phyloP scores from a whole-genome alignment of 2,797 vertebrate species.

The Girardinus metallicus region DNA sequence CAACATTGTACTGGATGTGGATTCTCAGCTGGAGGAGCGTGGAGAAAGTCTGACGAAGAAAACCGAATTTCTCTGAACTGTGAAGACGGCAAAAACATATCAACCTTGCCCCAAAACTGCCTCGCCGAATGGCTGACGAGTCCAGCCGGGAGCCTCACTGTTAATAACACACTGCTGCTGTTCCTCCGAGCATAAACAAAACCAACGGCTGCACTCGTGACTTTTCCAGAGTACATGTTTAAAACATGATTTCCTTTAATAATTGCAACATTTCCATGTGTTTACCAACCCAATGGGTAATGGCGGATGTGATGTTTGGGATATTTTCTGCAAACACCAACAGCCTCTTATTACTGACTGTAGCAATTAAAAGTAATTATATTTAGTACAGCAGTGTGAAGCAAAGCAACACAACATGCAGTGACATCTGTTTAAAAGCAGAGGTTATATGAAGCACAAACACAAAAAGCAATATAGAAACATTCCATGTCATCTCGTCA shows the following conservation, averaged over 20 bases:
- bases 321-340: slow-evolving; percentile 22
- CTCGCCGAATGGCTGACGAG: slow-evolving; percentile 52
- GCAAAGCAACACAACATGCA: slow-evolving; percentile 37
- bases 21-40: slow-evolving; percentile 9
- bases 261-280: slow-evolving; percentile 39
- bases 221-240: slow-evolving; percentile 63
- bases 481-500: slow-evolving; percentile 48
- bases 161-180: slow-evolving; percentile 62
- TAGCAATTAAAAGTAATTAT: slow-evolving; percentile 52
- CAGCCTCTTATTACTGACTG: slow-evolving; percentile 28
- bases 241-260: slow-evolving; percentile 41
- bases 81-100: slow-evolving; percentile 64
- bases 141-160: slow-evolving; percentile 53
- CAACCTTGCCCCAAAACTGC: slow-evolving; percentile 71
- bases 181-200: slow-evolving; percentile 56
- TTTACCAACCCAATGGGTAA: slow-evolving; percentile 26
- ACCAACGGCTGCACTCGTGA: slow-evolving; percentile 57
- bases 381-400: slow-evolving; percentile 39
- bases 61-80: slow-evolving; percentile 60
- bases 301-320: slow-evolving; percentile 12
- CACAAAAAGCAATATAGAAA: slow-evolving; percentile 59
- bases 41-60: slow-evolving; percentile 27
- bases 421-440: slow-evolving; percentile 27
- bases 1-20: slow-evolving; percentile 1
- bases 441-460: slow-evolving; percentile 51